Evolutionary conservation across 64 coral and sea anemone species (phyloP).

Genomic region (Porites lutea): DNA sequence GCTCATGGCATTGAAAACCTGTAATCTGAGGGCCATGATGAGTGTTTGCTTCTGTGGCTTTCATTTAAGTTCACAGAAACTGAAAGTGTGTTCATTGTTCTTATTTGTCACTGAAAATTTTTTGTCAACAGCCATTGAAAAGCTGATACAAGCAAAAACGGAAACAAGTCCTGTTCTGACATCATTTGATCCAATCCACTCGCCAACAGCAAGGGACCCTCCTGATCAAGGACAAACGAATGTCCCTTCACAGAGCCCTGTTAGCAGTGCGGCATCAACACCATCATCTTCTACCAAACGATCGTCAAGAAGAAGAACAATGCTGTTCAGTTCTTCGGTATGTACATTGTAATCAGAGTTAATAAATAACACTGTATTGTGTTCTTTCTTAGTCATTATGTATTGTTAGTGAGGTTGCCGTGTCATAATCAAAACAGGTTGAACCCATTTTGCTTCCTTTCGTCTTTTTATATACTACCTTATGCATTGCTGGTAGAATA

Average conservation of each 20-base stretch:
- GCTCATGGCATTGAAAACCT: too few species aligned
- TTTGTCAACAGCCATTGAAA: slow-evolving; percentile 85
- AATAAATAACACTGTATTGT: too few species aligned
- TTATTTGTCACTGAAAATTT: neutral
- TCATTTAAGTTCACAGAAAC: too few species aligned
- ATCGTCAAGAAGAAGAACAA: slow-evolving; percentile 84
- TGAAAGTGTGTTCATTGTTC: too few species aligned
- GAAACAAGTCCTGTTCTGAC: slow-evolving; percentile 89
- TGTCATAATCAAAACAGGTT: too few species aligned
- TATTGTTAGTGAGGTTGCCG: too few species aligned
- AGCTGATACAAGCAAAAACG: slow-evolving; percentile 88
- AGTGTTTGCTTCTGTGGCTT: too few species aligned
- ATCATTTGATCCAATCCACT: slow-evolving; percentile 90
- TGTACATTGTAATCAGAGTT: neutral
- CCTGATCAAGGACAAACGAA: slow-evolving; percentile 54
- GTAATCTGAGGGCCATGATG: too few species aligned
- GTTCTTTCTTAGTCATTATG: too few species aligned
- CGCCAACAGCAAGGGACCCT: slow-evolving; percentile 73
- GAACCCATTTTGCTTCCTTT: too few species aligned
- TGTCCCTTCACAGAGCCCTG: slow-evolving; percentile 69
- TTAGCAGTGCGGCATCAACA: slow-evolving; percentile 75
- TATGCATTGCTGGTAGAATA: too few species aligned
- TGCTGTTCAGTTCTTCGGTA: slow-evolving; percentile 84
- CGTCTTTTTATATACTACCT: too few species aligned
- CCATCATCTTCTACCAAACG: slow-evolving; percentile 89